phyloP scores from a whole-genome alignment of 2,888 invertebrate species.

The Schizaphis graminum region DNA sequence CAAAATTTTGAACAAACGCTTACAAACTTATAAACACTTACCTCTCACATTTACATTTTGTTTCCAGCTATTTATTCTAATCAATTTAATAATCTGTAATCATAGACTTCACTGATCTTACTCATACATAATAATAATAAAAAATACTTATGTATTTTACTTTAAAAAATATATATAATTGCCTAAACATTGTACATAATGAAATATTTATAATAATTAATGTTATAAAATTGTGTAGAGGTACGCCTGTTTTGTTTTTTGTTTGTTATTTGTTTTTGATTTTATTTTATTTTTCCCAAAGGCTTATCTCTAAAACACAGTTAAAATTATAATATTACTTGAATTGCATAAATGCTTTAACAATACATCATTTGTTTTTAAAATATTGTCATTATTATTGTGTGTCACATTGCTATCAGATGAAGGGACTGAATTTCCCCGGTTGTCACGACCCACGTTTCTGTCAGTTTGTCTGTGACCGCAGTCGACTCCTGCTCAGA shows the following conservation, averaged over 20 bases:
- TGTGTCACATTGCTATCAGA: conserved; percentile 74
- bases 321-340: conserved; percentile 51
- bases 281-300: conserved; percentile 15
- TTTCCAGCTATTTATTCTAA: conserved; percentile 39
- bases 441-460: conserved; percentile 95
- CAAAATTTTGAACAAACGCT: conserved; percentile 47
- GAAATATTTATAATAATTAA: conserved; percentile 39
- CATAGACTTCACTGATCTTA: conserved; percentile 31
- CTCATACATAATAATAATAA: neutral
- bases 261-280: conserved; percentile 44
- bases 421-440: conserved; percentile 96
- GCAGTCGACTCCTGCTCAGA: conserved; percentile 95
- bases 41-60: conserved; percentile 37
- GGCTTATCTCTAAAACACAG: conserved; percentile 60
- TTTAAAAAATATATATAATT: conserved; percentile 25
- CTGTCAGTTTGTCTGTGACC: conserved; percentile 96
- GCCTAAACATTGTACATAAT: conserved; percentile 53
- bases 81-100: conserved; percentile 44
- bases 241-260: conserved; percentile 60
- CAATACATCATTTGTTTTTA: conserved; percentile 57
- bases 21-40: conserved; percentile 48
- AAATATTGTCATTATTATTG: conserved; percentile 64
- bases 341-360: conserved; percentile 60
- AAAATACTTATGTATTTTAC: conserved; percentile 25
- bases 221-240: conserved; percentile 30